Evolutionary conservation across 2,888 invertebrate genomes (phyloP), one percentile per base, ranked within the genome.

Genomic region (Dryomyza anilis): DNA sequence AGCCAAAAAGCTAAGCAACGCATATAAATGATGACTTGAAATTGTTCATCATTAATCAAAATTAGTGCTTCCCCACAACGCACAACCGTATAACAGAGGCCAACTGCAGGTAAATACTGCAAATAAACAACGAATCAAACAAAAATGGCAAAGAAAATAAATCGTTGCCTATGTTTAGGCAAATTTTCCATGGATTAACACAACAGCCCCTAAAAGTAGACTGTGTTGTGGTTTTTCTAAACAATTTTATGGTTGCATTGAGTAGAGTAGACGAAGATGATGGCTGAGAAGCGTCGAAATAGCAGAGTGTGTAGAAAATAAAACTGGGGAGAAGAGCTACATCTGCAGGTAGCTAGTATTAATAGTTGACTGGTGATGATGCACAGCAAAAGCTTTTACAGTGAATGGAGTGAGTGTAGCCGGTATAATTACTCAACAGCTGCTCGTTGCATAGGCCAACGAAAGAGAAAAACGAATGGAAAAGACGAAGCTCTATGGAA

Each of bases 31-130:
- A 72, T 69, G 69, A 58, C 33, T 56, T n/a, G 67, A 64, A 65
- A 56, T 66, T 72, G 72, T 68, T 60, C 70, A 70, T 67, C 73
- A 72, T 73, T 73, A 71, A 73, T 73, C 73, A 73, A 73, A 70
- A 73, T 72, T 72, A 70, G 71, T 67, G 63, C 56, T 55, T 52
- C 64, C 58, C 25, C 59, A 59, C 12, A 50, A n/a, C 48, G 45
- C 19, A 25, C 33, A 43, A 52, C 23, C 33, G 19, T n/a, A 21
- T 23, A 52, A 14, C 43, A 23, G n/a, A 50, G 59, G 12, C 29
- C 33, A 29, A 23, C n/a, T 23, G 59, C 63, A 62, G 21, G 39
- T 29, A 56, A 50, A 50, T 10, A 25, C 23, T 19, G 21, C 52
- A 52, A 46, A 25, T 27, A 48, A 53, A 36, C 21, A 1, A 33